Conservation (phyloP, 2,797 vertebrate genomes). For the Parambassis ranga region DNA sequence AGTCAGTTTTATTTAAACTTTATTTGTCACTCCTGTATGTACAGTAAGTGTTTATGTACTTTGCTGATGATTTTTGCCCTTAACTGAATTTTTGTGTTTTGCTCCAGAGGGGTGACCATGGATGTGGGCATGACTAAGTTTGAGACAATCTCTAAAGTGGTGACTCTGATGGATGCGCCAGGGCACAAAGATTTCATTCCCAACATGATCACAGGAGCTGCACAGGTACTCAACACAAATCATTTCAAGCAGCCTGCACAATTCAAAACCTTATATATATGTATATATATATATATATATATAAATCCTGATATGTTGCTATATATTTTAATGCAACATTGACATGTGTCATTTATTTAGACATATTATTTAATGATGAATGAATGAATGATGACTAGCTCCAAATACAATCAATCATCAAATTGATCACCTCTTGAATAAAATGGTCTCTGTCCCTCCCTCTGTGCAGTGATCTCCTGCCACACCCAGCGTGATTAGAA, state of each 20-base stretch:
- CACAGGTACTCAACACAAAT: conserved; percentile 84
- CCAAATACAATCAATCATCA: too few relatives aligned
- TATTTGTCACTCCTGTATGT: too few relatives aligned
- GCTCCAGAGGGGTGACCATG: conserved; percentile 94
- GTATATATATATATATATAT: too few relatives aligned
- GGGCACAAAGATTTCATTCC: conserved; percentile 99
- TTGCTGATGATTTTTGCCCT: too few relatives aligned
- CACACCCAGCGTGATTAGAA: conserved; percentile 49
- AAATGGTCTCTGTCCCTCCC: background rate
- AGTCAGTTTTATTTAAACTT: too few relatives aligned
- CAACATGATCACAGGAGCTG: conserved; percentile 99
- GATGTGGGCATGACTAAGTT: conserved; percentile 99
- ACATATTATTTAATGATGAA: too few relatives aligned
- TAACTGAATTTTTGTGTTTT: background rate
- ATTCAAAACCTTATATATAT: too few relatives aligned
- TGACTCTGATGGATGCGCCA: conserved; percentile 98
- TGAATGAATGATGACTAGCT: too few relatives aligned
- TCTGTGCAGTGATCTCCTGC: background rate
- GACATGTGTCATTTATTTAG: too few relatives aligned
- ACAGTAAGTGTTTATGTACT: too few relatives aligned
- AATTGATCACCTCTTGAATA: background rate
- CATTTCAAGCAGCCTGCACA: background rate
- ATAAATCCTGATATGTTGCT: too few relatives aligned
- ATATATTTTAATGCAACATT: too few relatives aligned
- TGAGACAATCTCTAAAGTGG: conserved; percentile 92